Base-by-base conservation (phyloP, 1,140 invertebrate species). In the Dreissena polymorpha region DNA sequence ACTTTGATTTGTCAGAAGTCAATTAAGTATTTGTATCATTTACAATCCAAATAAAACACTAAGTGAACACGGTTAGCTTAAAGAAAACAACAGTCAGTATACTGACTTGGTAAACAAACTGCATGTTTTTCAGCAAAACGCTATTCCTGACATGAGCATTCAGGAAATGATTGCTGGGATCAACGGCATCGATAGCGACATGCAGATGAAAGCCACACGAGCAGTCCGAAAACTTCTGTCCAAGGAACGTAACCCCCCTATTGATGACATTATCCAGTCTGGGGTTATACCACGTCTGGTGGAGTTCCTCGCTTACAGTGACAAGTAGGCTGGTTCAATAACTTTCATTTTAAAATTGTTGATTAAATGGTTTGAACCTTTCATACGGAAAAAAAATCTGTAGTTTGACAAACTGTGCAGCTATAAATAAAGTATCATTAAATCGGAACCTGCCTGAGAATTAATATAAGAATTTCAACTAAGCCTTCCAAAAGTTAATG, bases 181-280 rank as follows among this genome's bases (percentile, higher is more conserved):
- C 13, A 86, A 88, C 13, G 86, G 88, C 16, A 80, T 76, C 13
- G 89, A 91, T 73, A 60, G 77, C 3, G 69, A 86, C 5, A 78
- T 63, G 13, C 89, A 92, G 70, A 85, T 92, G 51, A 84, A 88
- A 13, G 89, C 90, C 29, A 90, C 92, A 6, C 92, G 92, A 80
- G 87, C 89, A 50, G 91, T 89, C 12, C 94, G 99, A 82, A 99
- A 99, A 94, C 94, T 99, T 74, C 94, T 99, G 8, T 99, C 98
- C 5, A 98, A 97, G 63, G 98, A 99, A 93, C 95, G 97, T 87
- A 99, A 99, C 94, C 99, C 99, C 87, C 99, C 99, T n/a, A 99
- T 99, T 90, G 97, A 99, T 95, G 96, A 96, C 81, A 94, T 99
- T 71, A 99, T 99, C 87, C 93, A 95, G 29, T 97, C 97, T 93